Evolutionary conservation across 2,113 vertebrate species (phyloP), one percentile per base, ranked within the genome.

Genomic region (Sinocyclocheilus rhinocerous): DNA sequence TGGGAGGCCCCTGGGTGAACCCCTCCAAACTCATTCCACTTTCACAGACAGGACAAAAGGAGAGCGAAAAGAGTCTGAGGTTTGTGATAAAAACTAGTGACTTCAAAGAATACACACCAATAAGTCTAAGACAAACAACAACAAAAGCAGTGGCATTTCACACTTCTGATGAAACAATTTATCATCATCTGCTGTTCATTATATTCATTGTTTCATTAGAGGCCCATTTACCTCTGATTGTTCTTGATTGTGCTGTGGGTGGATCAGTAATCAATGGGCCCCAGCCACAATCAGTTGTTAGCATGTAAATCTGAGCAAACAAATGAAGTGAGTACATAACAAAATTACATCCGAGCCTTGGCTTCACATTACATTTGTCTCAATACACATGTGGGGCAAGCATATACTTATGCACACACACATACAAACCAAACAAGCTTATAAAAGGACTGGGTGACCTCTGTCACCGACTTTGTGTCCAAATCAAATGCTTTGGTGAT

Each of bases 371-470:
- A 65, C 84, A 79, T 65, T 67, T 61, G 69, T 75, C 76, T 39
- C 26, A 67, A 73, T 52, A 81, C 42, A 16, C 42, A 65, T 22
- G 55, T 50, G 65, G 4, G 18, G 42, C 9, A 36, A 52, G 42
- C 45, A 72, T 22, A 55, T 52, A 39, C 48, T 70, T 50, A 20
- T 72, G 22, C 55, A 50, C 36, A 73, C 83, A 72, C 48, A 84
- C 24, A 75, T 50, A 77, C 48, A 80, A 63, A 77, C 79, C 75
- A 26, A 69, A 67, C 33, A 2, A 15, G 29, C 72, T 13, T 18
- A 69, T 33, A 78, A 92, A 84, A 84, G 33, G 48, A 73, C 86
- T 61, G 69, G 77, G 69, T 84, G 87, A 93, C 89, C 88, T 76
- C 61, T 67, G 83, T 45, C 77, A 82, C 73, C 10, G 22, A 77